Conservation (phyloP, 2,888 invertebrate species). For the Clistopyga incitator region DNA sequence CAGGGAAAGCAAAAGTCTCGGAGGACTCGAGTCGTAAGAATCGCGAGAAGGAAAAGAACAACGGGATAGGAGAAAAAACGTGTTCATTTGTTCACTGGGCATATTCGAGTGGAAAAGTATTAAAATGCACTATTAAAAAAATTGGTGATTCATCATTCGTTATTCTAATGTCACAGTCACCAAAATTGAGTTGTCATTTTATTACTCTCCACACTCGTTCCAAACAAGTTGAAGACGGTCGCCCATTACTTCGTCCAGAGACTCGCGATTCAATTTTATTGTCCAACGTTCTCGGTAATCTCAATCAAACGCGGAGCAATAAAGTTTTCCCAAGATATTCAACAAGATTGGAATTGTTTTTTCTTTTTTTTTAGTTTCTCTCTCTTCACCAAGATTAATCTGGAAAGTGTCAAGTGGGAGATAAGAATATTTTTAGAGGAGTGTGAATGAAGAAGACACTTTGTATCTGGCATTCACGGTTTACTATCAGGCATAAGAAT, state of each 20-base stretch:
- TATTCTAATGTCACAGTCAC: too few species aligned
- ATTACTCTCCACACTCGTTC: too few species aligned
- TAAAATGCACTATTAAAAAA: too few species aligned
- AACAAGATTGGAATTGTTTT: not conserved
- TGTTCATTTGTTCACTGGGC: too few species aligned
- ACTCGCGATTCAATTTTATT: not conserved
- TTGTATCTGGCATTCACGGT: constrained; percentile 2
- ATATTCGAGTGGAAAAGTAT: too few species aligned
- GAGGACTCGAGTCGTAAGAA: too few species aligned
- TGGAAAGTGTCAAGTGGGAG: constrained; percentile 6
- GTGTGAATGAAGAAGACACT: constrained; percentile 3
- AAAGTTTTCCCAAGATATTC: not conserved
- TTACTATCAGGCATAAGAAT: constrained; percentile 1
- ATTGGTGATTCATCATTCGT: too few species aligned
- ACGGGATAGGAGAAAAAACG: too few species aligned
- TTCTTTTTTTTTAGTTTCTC: not conserved
- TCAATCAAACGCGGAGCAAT: not conserved
- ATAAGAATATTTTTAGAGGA: not conserved
- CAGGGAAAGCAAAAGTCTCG: too few species aligned
- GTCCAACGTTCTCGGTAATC: not conserved
- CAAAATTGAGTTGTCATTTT: too few species aligned
- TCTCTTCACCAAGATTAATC: not conserved
- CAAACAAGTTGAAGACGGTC: too few species aligned
- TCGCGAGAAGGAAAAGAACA: too few species aligned
- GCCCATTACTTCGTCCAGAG: not conserved